A percentile compares a stretch with the other conserved stretches of the same genome.
Evolutionary conservation across 2,113 vertebrate genomes (phyloP).

Genomic region (Calyptomena viridis): DNA sequence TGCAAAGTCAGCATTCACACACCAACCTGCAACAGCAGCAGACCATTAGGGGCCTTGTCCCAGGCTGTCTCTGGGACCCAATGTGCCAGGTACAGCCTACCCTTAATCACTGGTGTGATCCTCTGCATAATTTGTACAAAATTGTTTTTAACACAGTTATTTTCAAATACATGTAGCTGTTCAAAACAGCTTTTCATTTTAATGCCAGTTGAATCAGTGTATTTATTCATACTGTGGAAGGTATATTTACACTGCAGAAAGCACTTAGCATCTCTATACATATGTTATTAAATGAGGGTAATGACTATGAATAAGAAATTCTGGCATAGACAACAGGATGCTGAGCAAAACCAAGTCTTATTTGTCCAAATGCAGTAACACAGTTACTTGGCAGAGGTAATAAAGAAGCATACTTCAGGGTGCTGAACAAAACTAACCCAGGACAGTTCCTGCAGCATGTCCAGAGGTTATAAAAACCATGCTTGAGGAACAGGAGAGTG

Average conservation of each 20-base stretch:
- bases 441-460: background rate
- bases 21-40: background rate
- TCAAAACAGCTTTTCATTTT: background rate
- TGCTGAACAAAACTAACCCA: background rate
- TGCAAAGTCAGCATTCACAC: background rate
- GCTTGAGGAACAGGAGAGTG: background rate
- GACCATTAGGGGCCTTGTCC: background rate
- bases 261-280: background rate
- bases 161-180: background rate
- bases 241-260: background rate
- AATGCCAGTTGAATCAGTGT: background rate
- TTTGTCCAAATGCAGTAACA: background rate
- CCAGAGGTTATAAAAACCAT: background rate
- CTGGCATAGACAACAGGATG: background rate
- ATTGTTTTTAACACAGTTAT: background rate
- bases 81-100: background rate
- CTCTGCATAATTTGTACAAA: background rate
- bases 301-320: background rate
- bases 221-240: background rate
- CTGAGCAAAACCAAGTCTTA: background rate
- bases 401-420: fast-evolving
- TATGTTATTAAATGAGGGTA: background rate
- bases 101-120: background rate
- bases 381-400: background rate
- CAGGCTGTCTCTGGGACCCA: background rate